Evolutionary conservation across 2,888 invertebrate species (phyloP), one percentile per base, ranked within the genome.

Genomic region (Pandemis corylana): DNA sequence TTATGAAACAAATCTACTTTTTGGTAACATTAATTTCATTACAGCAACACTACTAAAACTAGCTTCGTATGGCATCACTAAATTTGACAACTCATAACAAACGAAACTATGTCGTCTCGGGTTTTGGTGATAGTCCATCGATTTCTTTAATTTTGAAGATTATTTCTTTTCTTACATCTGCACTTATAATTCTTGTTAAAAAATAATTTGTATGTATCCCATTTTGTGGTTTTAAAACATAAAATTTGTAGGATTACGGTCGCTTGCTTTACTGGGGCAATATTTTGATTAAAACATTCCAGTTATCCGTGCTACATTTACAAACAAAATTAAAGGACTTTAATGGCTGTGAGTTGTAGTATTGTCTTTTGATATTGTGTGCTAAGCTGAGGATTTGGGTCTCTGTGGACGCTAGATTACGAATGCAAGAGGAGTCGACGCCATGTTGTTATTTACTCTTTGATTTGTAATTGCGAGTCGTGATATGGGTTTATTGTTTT

Each of bases 391-490:
- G 80, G 78, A 78, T 78, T 79, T 70, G 42, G 20, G 44, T 53
- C 51, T 42, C 56, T 44, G 0, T 41, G 70, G 51, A 67, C 53
- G 36, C 7, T 70, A 70, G 51, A 68, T 68, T 69, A 73, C 63
- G 49, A 76, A 61, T 71, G 70, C 65, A 59, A 68, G 76, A n/a
- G 63, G 51, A 56, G n/a, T 62, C 82, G 92, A 87, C 93, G 94
- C 94, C 93, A 93, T 94, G 93, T 93, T 94, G 92, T 90, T 92
- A 92, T 93, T 91, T 93, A 92, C 89, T 85, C 89, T 85, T 87
- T 93, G 88, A 91, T 86, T 88, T 87, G 82, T 83, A 83, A 81
- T 82, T 83, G 84, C 82, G 82, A 77, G 81, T 87, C 83, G 85
- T 89, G 89, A 81, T 89, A 90, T 90, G 89, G 88, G 89, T 89